Percentiles rank a stretch among this genome's conserved stretches.
Conservation (phyloP, 2,888 invertebrate species). For the Chaetoderma sp. region DNA sequence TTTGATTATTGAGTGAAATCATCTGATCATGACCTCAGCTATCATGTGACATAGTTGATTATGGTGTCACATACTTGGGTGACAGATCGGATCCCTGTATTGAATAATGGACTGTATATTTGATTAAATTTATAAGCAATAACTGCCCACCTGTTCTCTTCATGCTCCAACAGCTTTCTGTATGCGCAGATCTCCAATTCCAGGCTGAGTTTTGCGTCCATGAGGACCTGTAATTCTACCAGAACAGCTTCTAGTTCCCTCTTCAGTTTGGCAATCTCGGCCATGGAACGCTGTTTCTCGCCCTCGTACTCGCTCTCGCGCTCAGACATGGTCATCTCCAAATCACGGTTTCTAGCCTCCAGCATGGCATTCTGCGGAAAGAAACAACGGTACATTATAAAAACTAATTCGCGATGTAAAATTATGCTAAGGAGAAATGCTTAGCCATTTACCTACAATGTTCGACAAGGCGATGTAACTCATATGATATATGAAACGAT, state of each 20-base stretch:
- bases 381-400: background rate
- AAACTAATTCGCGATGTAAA: too few species aligned
- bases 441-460: too few species aligned
- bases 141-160: constrained; percentile 70
- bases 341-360: constrained; percentile 30
- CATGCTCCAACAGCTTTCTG: constrained; percentile 72
- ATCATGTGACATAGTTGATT: too few species aligned
- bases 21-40: too few species aligned
- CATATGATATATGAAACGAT: too few species aligned
- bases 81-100: too few species aligned
- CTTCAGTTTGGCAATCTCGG: constrained; percentile 31
- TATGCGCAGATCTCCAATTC: constrained; percentile 73
- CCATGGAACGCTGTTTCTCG: constrained; percentile 29
- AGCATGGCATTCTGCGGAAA: constrained; percentile 30
- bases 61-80: too few species aligned
- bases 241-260: constrained; percentile 39
- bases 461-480: too few species aligned
- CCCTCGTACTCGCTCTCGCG: constrained; percentile 36
- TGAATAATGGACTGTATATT: too few species aligned
- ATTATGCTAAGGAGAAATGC: too few species aligned
- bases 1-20: too few species aligned
- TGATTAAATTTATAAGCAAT: too few species aligned
- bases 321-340: constrained; percentile 24
- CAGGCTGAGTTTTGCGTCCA: constrained; percentile 71
- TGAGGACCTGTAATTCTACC: constrained; percentile 45